Base-by-base conservation (phyloP, 2,113 vertebrate species). In the Lynx canadensis region DNA sequence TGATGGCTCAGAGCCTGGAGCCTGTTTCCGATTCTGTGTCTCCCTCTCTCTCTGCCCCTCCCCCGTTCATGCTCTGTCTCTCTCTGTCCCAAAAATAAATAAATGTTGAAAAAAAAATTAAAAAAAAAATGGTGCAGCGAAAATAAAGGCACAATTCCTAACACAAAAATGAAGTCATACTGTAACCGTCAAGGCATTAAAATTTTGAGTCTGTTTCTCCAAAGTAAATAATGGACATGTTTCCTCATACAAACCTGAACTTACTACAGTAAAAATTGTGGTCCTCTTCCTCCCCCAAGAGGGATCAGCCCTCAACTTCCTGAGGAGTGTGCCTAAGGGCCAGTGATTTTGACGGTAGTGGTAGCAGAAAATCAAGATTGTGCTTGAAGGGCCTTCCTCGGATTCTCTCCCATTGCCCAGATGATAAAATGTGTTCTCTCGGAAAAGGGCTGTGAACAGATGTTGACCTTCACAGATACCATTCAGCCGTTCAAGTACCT, bases 341-440 rank as follows among this genome's bases (percentile, higher is more conserved):
- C 8, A 38, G 8, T 3, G 7, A 3, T 31, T 1, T 0, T 7
- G 9, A 4, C 0, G 3, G 14, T 3, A 55, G 21, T 23, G 5
- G 78, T 31, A 15, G 50, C 5, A 36, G 29, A 4, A 36, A 79
- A 36, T 50, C 25, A 27, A n/a, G n/a, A 13, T 13, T 13, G 48
- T 14, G 7, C 11, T 10, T 0, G 16, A 57, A 69, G 19, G 19
- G 33, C 7, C 31, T 55, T 25, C n/a, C 1, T 5, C 36, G 21
- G 19, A 1, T 63, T 18, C n/a, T 19, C 68, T 78, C 66, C 73
- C 8, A 7, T 71, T 27, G 21, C 27, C 4, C 3, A 12, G 8
- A 73, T 78, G 63, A 27, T 29, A 66, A 65, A 73, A 73, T 45
- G 7, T 76, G 5, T 90, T 79, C 33, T 63, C 50, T 90, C 5